phyloP scores from a whole-genome alignment of 1,140 invertebrate species.

The Drosophila kurseongensis region DNA sequence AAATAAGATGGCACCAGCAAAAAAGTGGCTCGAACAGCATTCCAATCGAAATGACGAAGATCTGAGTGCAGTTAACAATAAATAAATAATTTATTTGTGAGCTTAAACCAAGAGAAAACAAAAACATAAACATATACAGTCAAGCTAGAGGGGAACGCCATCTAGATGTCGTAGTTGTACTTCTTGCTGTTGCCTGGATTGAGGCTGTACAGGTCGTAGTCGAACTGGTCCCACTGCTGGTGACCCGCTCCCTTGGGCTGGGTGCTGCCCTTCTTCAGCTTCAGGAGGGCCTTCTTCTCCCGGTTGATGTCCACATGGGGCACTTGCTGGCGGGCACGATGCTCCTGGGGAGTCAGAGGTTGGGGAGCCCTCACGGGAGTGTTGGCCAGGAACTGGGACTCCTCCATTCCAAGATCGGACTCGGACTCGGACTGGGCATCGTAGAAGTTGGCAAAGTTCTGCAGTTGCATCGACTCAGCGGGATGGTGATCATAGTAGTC shows the following conservation, averaged over 20 bases:
- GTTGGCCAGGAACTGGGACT: conserved; percentile 62
- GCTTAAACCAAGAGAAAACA: conserved; percentile 61
- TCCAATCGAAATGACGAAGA: conserved; percentile 34
- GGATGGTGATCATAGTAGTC: conserved; percentile 79
- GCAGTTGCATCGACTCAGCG: conserved; percentile 72
- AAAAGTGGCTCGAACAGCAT: conserved; percentile 50
- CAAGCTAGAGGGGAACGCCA: conserved; percentile 2
- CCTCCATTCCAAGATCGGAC: conserved; percentile 73
- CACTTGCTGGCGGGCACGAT: conserved; percentile 48
- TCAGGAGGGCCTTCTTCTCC: conserved; percentile 58
- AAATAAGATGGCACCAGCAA: conserved; percentile 11
- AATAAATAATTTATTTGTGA: conserved; percentile 80
- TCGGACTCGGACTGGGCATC: conserved; percentile 60
- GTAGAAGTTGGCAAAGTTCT: conserved; percentile 74
- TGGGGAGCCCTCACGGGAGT: conserved; percentile 60
- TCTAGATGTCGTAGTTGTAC: conserved; percentile 62
- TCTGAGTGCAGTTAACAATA: conserved; percentile 63
- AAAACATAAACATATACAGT: conserved; percentile 53
- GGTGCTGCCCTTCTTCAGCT: conserved; percentile 72
- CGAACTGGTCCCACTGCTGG: conserved; percentile 78
- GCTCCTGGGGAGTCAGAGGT: conserved; percentile 54
- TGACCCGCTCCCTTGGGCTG: conserved; percentile 50
- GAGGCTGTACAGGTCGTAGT: conserved; percentile 76
- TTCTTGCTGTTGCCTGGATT: conserved; percentile 73
- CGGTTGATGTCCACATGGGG: conserved; percentile 48